Percentiles rank a stretch among this genome's conserved stretches.
phyloP scores from a whole-genome alignment of 2,888 invertebrate genomes.

The Schizaphis graminum region DNA sequence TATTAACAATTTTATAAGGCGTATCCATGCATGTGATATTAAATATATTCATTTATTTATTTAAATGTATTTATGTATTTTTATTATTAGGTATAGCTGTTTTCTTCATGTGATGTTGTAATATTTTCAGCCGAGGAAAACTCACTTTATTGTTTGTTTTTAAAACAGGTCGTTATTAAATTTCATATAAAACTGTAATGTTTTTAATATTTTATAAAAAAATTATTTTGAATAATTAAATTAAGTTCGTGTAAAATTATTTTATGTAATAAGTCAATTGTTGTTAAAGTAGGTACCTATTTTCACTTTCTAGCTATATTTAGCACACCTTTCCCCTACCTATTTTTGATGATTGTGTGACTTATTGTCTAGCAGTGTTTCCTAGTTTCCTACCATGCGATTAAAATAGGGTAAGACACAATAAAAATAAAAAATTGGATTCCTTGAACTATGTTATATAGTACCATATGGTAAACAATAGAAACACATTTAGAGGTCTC shows the following conservation, averaged over 20 bases:
- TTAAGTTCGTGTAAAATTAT: not conserved
- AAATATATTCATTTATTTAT: not conserved
- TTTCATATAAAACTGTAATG: not conserved
- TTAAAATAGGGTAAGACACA: not conserved
- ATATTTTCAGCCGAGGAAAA: not conserved
- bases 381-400: not conserved
- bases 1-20: not conserved
- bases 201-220: no score
- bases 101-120: not conserved
- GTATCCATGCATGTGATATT: not conserved
- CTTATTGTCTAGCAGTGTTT: accelerated
- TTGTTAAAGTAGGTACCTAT: not conserved
- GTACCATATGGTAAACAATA: not conserved
- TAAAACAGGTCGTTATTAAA: not conserved
- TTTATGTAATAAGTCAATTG: not conserved
- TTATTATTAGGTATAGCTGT: no score
- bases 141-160: not conserved
- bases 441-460: not conserved
- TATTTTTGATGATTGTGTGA: no score
- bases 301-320: not conserved
- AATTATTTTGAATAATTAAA: not conserved
- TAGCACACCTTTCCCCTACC: no score
- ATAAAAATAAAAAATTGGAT: not conserved
- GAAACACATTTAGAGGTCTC: not conserved
- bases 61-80: no score